Evolutionary conservation across 1,140 invertebrate genomes (phyloP), one percentile per base, ranked within the genome.

Genomic region (Drosophila azteca): DNA sequence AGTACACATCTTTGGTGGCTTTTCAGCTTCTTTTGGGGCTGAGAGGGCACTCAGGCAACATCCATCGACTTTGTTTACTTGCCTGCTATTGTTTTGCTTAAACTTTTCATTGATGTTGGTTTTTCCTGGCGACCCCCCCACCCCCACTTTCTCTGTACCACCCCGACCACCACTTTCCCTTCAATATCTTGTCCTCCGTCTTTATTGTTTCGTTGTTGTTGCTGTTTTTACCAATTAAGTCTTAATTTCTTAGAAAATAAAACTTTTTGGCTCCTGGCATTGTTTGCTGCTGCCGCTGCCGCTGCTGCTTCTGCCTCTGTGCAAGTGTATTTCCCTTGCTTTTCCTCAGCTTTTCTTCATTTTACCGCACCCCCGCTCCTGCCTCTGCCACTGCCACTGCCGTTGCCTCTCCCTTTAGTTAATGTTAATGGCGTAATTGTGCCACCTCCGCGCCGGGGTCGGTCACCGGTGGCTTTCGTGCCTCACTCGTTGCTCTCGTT

Each of bases 211-310:
- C 70, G 63, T 49, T 77, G 61, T 79, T 85, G 80, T 49, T 84
- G 78, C 66, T 85, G 77, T 64, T 87, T 88, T 87, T 88, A 79
- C 83, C 83, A 87, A 87, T 87, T 87, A 87, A 88, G 83, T 88
- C 83, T 88, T 88, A 88, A 88, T 88, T 88, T 88, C 83, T 88
- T 88, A 88, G 83, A 88, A 88, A 88, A 88, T 88, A 88, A 88
- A 88, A 88, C 83, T 88, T 88, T 88, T 88, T 79, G 79, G 76
- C 83, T 88, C 72, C 59, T 45, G 57, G 79, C 83, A 79, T 85
- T 85, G 81, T 85, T 76, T 68, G 62, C 50, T 73, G 45, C 65
- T 67, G 39, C 29, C 26, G 24, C 64, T 67, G 35, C 29, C 26
- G 29, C 17, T 39, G 59, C 65, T 72, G 39, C 29, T 26, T 29